Evolutionary conservation across 2,888 invertebrate species (phyloP).

Genomic region (Heliconius erato): DNA sequence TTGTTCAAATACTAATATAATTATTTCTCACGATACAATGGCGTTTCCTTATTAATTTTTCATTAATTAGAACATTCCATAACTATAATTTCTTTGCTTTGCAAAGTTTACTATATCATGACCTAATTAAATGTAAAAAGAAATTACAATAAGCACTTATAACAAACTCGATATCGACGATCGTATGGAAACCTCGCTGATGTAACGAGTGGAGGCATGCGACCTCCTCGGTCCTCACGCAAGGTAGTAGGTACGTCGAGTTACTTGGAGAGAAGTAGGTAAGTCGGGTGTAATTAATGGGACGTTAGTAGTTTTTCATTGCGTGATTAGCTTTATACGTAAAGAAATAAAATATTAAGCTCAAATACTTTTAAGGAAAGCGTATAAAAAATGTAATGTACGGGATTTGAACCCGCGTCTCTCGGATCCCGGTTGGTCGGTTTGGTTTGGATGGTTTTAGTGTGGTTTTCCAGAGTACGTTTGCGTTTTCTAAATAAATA

Average conservation of each 20-base stretch:
- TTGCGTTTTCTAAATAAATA: too few species aligned
- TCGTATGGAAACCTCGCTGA: conserved; percentile 26
- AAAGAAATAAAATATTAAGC: background rate
- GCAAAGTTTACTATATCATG: conserved; percentile 5
- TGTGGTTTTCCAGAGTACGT: too few species aligned
- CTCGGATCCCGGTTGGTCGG: too few species aligned
- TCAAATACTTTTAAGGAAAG: background rate
- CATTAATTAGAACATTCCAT: background rate
- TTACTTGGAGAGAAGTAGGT: conserved; percentile 23
- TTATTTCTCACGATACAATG: background rate
- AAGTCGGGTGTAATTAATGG: conserved; percentile 26
- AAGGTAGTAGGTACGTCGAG: conserved; percentile 25
- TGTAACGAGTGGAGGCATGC: conserved; percentile 39
- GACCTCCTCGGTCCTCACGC: conserved; percentile 40
- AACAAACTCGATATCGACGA: conserved; percentile 17
- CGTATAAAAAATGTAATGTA: too few species aligned
- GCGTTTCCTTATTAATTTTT: background rate
- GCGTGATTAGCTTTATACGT: background rate
- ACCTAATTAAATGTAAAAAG: conserved; percentile 12
- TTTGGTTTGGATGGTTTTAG: too few species aligned
- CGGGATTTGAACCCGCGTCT: too few species aligned
- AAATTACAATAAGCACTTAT: conserved; percentile 7
- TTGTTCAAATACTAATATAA: background rate
- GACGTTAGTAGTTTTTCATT: background rate
- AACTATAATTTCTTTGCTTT: background rate